Percentiles rank a stretch among this genome's conserved stretches.
phyloP scores from a whole-genome alignment of 1,140 invertebrate species.

The Adelges cooleyi region DNA sequence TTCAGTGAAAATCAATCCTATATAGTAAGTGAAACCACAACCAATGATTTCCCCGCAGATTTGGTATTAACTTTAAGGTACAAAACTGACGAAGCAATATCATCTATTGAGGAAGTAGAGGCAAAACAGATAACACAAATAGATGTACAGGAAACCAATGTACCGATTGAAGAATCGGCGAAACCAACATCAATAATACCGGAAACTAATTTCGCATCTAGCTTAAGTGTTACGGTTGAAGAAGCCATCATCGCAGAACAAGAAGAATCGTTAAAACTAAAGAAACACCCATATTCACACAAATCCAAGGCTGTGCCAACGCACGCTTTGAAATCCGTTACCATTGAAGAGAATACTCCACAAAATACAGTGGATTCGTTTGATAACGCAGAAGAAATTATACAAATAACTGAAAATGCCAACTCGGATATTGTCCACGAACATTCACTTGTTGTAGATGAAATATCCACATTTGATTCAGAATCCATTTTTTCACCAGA shows the following conservation, averaged over 20 bases:
- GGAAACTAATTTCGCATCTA: conserved; percentile 35
- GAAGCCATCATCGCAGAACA: conserved; percentile 46
- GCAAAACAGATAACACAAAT: conserved; percentile 47
- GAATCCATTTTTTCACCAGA: conserved; percentile 28
- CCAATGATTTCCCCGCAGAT: conserved; percentile 43
- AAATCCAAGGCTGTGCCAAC: conserved; percentile 43
- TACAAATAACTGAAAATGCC: conserved; percentile 36
- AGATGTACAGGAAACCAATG: conserved; percentile 44
- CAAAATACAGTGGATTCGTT: conserved; percentile 42
- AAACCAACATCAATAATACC: conserved; percentile 33
- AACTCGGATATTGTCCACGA: conserved; percentile 39
- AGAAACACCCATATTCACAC: conserved; percentile 45
- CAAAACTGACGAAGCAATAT: conserved; percentile 42
- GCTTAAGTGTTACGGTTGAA: conserved; percentile 42
- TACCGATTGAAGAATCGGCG: conserved; percentile 37
- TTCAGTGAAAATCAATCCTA: conserved; percentile 45
- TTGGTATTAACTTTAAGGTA: conserved; percentile 45
- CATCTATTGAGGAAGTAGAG: conserved; percentile 43
- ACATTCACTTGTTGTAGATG: conserved; percentile 40
- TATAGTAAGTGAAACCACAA: conserved; percentile 44
- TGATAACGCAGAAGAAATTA: conserved; percentile 38
- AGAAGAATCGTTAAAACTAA: conserved; percentile 43
- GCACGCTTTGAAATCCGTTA: conserved; percentile 44
- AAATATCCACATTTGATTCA: conserved; percentile 42
- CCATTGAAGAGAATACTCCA: conserved; percentile 47